Conservation (phyloP, 2,888 invertebrate genomes). For the Operophtera brumata region DNA sequence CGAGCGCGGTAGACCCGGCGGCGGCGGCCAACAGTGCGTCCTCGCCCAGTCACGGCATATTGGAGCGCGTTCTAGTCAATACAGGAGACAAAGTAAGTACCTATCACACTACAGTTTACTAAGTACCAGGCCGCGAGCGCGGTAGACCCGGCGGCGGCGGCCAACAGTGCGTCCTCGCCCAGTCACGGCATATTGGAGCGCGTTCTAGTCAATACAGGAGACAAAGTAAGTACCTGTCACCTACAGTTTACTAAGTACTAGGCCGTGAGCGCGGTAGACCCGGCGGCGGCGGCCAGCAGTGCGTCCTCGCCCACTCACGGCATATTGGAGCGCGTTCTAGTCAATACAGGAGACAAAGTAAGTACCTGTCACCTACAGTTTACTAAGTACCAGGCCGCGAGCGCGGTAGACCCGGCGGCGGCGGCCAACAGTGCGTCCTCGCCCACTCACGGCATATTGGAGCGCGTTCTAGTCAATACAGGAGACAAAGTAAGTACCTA, state of each 20-base stretch:
- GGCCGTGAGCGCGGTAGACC: conserved; percentile 58
- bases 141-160: conserved; percentile 50
- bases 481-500: conserved; percentile 82
- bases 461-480: conserved; percentile 90
- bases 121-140: conserved; percentile 76
- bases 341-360: conserved; percentile 86
- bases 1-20: conserved; percentile 53
- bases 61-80: conserved; percentile 93
- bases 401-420: conserved; percentile 52
- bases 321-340: conserved; percentile 93
- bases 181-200: conserved; percentile 98
- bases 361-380: no score
- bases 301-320: conserved; percentile 97
- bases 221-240: conserved; percentile 63
- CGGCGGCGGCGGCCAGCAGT: conserved; percentile 59
- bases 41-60: conserved; percentile 97
- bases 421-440: conserved; percentile 82
- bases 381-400: conserved; percentile 79
- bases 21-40: conserved; percentile 74
- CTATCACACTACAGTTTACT: no score
- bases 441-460: conserved; percentile 98
- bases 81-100: conserved; percentile 83
- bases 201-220: conserved; percentile 90
- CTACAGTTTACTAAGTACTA: conserved; percentile 83
- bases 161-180: conserved; percentile 86